Evolutionary conservation across 2,113 vertebrate genomes (phyloP), one percentile per base, ranked within the genome.

Genomic region (Coregonus clupeaformis): DNA sequence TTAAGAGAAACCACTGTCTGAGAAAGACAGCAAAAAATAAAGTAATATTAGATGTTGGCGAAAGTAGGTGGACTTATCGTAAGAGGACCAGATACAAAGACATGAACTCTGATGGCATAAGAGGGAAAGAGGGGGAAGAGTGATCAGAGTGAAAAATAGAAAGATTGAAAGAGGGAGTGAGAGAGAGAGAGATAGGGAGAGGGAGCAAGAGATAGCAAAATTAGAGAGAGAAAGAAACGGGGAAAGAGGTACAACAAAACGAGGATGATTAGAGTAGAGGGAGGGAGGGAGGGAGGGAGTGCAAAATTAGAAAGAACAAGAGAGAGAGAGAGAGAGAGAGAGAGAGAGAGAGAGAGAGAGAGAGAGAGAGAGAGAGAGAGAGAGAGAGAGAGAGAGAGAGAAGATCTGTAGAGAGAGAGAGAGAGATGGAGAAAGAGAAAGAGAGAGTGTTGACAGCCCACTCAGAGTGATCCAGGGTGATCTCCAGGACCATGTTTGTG

Each of bases 401-500:
- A 11, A 14, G 42, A 49, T 12, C 47, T 64, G 20, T 30, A 52
- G 55, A 52, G 16, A 52, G 5, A 45, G 14, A 49, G 49, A 52
- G 49, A 18, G 18, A 75, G 25, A 29, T 18, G 24, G 55, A 60
- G 65, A 27, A 16, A 67, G 27, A 18, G 25, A 57, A 20, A 69
- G 67, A 62, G 63, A 52, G 49, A 69, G 6, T 68, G 45, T 71
- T 69, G 66, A 71, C 64, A 57, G 24, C 27, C 20, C 52, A n/a
- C 72, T 79, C 47, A 29, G 25, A 72, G 77, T n/a, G 74, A 67
- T 69, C 68, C 6, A 66, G 71, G 45, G 65, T 57, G 72, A 74
- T 80, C 52, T 73, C 18, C 65, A 74, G 73, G 32, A 55, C 80
- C 74, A 74, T 59, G 73, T 71, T 70, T 72, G 77, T 81, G 78